Base-by-base conservation (phyloP, 2,888 invertebrate species). In the Psylliodes chrysocephalus region DNA sequence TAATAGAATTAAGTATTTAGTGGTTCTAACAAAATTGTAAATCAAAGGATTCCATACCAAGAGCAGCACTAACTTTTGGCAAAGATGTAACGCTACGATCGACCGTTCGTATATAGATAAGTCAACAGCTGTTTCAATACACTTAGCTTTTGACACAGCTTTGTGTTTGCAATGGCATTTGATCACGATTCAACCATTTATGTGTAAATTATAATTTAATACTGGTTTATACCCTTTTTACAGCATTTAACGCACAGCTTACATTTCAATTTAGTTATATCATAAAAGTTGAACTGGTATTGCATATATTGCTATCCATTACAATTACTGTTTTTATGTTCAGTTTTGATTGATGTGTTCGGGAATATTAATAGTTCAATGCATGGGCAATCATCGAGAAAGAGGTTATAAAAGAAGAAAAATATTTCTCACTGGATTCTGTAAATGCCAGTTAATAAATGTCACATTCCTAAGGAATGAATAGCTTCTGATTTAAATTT, bases 161-260 rank as follows among this genome's bases (percentile, higher is more conserved):
- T 71, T 68, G 69, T 69, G 71, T 74, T 75, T 72, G 68, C 71
- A 70, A 71, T 68, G 67, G 64, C 61, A 69, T 63, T 66, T 68
- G 69, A 72, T 72, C 72, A 71, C 73, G 72, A 69, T 66, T 71
- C 62, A 56, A 54, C 70, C 68, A 73, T 73, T 73, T 72, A 68
- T 65, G 72, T 73, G 71, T 69, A 73, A 71, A 73, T 73, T 72
- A 70, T 69, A 67, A 66, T 52, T 70, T 70, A 72, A 73, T 72
- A 66, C 59, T 53, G 64, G 59, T 63, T 67, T 60, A 64, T 70
- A 55, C 65, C 60, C 57, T 71, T 71, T 71, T 67, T 63, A 49
- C 54, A 14, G 15, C 53, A 46, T 40, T 35, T 47, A 57, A 63
- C 38, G 57, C 46, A 19, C 19, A 35, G 28, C 57, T 46, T 46